Evolutionary conservation across 2,888 invertebrate species (phyloP).

Genomic region (Meghimatium bilineatum): DNA sequence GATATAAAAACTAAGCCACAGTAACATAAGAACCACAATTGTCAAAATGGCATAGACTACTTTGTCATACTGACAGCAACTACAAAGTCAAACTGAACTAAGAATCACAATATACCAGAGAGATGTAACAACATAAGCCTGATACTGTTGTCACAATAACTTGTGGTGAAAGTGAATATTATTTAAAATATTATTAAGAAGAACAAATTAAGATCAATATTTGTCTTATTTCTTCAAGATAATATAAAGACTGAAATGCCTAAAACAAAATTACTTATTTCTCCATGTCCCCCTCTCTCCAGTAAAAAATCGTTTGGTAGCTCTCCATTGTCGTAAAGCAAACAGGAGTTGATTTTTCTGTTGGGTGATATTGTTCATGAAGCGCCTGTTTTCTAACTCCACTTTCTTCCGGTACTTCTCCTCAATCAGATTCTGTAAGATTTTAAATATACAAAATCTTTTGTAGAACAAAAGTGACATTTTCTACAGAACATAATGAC

Average conservation of each 20-base stretch:
- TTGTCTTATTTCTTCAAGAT: neutral
- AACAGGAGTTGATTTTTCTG: constrained; percentile 79
- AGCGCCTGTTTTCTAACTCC: constrained; percentile 80
- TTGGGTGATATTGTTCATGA: constrained; percentile 78
- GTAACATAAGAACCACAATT: too few relatives aligned
- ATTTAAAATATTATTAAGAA: too few relatives aligned
- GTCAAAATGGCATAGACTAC: too few relatives aligned
- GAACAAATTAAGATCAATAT: too few relatives aligned
- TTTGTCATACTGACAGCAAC: too few relatives aligned
- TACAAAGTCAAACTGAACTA: too few relatives aligned
- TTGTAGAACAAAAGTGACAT: neutral
- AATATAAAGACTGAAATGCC: neutral
- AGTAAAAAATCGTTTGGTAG: constrained; percentile 80
- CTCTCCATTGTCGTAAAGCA: constrained; percentile 80
- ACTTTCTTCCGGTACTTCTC: constrained; percentile 79
- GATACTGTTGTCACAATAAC: too few relatives aligned
- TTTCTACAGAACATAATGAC: neutral
- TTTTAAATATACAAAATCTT: neutral
- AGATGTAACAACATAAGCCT: too few relatives aligned
- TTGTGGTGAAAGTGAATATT: too few relatives aligned
- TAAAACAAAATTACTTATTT: constrained; percentile 56
- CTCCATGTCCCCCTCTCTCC: constrained; percentile 78
- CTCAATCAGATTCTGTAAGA: constrained; percentile 79
- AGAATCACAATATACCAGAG: too few relatives aligned
- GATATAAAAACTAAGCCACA: too few relatives aligned